These are phyloP conservation scores for Amphilophus citrinellus DNA, from an alignment of 2,113 vertebrate species.

Conservation along the genomic window DNA sequence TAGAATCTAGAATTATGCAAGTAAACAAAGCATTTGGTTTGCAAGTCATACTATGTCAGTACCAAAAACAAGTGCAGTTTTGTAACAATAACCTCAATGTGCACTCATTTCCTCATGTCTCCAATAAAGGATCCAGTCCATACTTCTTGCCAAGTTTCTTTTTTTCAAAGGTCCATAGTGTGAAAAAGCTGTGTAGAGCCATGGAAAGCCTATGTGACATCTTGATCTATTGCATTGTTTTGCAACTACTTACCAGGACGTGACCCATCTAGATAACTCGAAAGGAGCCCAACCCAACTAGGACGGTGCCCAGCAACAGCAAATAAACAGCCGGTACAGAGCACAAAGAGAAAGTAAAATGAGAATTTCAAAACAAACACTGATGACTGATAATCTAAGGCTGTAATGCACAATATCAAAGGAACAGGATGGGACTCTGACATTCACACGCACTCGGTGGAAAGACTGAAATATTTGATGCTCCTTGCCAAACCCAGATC, in stretches of 20 bases:
- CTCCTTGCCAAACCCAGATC: constrained; percentile 19
- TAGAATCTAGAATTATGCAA: constrained; percentile 48
- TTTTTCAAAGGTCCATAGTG: neutral
- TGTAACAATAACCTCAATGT: constrained; percentile 61
- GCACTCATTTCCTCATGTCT: constrained; percentile 46
- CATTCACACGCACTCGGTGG: neutral
- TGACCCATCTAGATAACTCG: neutral
- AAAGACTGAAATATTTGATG: neutral
- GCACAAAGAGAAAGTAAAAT: neutral
- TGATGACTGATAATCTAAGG: neutral
- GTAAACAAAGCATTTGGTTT: constrained; percentile 32
- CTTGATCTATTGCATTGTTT: neutral
- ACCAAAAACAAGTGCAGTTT: constrained; percentile 56
- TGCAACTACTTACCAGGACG: neutral
- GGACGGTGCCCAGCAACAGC: neutral
- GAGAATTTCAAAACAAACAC: neutral
- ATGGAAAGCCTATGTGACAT: neutral
- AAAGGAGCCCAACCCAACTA: neutral
- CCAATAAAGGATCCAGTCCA: constrained; percentile 56
- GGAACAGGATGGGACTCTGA: neutral
- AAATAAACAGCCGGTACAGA: neutral
- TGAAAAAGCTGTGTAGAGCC: neutral
- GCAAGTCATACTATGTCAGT: constrained; percentile 49
- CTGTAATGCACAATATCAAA: neutral
- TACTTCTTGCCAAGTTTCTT: neutral